These are phyloP conservation scores for Gibbula magus DNA, from an alignment of 2,888 invertebrate species.

Conservation along the genomic window DNA sequence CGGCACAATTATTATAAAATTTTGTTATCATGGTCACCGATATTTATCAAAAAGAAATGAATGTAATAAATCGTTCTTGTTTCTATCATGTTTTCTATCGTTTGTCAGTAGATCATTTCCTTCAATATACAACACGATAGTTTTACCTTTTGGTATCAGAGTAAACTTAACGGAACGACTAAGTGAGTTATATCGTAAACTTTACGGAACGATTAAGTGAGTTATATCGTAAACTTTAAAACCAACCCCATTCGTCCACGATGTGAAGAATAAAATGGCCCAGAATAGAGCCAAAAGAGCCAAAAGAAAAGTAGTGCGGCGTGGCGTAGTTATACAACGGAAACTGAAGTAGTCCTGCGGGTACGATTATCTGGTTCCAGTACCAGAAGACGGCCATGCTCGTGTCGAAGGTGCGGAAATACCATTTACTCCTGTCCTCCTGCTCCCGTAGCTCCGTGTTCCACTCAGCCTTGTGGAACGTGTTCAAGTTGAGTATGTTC, in stretches of 20 bases:
- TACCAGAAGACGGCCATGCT: slow-evolving; percentile 49
- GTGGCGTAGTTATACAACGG: slow-evolving; percentile 64
- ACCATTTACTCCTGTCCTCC: slow-evolving; percentile 56
- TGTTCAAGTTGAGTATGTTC: slow-evolving; percentile 77
- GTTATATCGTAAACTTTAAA: neutral
- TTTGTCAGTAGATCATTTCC: no score
- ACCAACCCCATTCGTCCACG: slow-evolving; percentile 63
- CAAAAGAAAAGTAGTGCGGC: slow-evolving; percentile 67
- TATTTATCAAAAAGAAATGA: no score
- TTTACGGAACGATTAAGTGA: neutral
- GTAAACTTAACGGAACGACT: no score
- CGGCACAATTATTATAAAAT: no score
- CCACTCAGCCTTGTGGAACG: slow-evolving; percentile 73
- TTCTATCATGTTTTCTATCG: no score
- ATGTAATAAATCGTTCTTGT: no score
- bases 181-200: neutral
- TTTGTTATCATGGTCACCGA: no score
- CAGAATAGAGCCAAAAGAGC: slow-evolving; percentile 63
- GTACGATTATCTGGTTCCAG: slow-evolving; percentile 69
- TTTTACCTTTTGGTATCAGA: no score
- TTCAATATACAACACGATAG: no score
- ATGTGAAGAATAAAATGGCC: slow-evolving; percentile 60
- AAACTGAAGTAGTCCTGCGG: slow-evolving; percentile 68
- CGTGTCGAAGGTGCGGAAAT: slow-evolving; percentile 54
- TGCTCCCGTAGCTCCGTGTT: slow-evolving; percentile 51